Conservation (phyloP, 1,140 invertebrate species). For the Fopius arisanus region DNA sequence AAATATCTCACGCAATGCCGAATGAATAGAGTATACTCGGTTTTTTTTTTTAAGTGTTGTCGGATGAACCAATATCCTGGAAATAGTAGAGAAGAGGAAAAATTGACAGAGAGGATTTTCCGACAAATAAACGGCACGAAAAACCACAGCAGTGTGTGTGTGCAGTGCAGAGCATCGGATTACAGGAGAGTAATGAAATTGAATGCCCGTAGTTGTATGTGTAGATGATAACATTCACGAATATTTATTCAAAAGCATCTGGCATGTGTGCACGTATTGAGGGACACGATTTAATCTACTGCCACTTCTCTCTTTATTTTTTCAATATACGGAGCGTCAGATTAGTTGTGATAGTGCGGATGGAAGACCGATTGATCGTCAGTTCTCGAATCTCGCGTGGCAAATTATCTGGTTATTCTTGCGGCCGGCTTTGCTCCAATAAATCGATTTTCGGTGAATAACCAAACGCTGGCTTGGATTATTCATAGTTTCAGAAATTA, state of each 20-base stretch:
- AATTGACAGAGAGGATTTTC: constrained; percentile 5
- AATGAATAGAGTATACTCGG: not conserved
- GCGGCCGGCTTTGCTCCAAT: not conserved
- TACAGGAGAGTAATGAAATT: constrained; percentile 23
- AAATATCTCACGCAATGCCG: not conserved
- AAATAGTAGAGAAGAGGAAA: not conserved
- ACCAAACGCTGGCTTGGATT: no score
- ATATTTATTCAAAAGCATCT: constrained; percentile 21
- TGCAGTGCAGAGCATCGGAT: constrained; percentile 6
- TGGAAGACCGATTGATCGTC: not conserved
- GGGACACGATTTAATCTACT: not conserved
- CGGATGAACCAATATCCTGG: not conserved
- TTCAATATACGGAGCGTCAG: not conserved
- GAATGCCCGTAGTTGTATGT: not conserved
- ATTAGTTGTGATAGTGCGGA: not conserved
- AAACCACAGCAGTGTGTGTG: not conserved
- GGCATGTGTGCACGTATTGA: not conserved
- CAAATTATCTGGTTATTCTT: not conserved
- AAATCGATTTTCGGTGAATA: no score
- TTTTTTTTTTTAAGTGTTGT: not conserved
- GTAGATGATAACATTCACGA: not conserved
- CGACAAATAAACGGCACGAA: not conserved
- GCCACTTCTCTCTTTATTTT: not conserved
- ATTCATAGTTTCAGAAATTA: no score
- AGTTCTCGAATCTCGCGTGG: not conserved